Evolutionary conservation across 2,888 invertebrate species (phyloP).

Genomic region (Stomorhina lunata): DNA sequence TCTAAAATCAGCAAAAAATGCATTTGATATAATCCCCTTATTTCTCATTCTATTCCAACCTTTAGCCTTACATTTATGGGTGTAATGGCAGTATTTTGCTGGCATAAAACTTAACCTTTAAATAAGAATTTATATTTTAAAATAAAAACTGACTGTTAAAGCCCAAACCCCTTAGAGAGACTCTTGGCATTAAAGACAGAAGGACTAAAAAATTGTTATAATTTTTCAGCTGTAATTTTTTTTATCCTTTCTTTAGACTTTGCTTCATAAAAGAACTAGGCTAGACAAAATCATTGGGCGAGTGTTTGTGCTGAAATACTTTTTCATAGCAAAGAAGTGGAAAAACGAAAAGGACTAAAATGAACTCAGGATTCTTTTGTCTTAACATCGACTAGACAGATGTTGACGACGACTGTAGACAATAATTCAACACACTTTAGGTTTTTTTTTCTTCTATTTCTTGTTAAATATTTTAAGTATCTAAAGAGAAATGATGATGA

Average conservation of each 20-base stretch:
- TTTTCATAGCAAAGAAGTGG: neutral
- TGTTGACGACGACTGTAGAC: no score
- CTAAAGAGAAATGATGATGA: conserved; percentile 64
- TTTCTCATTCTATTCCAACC: neutral
- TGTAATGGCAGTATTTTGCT: neutral
- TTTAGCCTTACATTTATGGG: neutral
- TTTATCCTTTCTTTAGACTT: neutral
- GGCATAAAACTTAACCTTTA: conserved; percentile 45
- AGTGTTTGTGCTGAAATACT: conserved; percentile 24
- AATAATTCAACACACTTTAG: conserved; percentile 37
- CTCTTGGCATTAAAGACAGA: neutral
- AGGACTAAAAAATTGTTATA: neutral
- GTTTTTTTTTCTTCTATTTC: neutral
- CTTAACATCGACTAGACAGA: conserved; percentile 57
- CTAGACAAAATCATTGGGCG: conserved; percentile 54
- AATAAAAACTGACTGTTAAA: neutral
- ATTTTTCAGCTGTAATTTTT: neutral
- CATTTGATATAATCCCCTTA: no score
- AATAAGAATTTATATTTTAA: conserved; percentile 22
- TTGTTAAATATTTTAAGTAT: conserved; percentile 41
- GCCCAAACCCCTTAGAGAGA: neutral
- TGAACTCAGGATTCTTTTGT: conserved; percentile 48
- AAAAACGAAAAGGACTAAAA: conserved; percentile 2
- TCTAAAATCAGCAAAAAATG: no score
- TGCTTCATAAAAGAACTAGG: conserved; percentile 42